These are phyloP conservation scores for Australoheros scitulus DNA, from an alignment of 2,113 vertebrate genomes.

Conservation along the genomic window DNA sequence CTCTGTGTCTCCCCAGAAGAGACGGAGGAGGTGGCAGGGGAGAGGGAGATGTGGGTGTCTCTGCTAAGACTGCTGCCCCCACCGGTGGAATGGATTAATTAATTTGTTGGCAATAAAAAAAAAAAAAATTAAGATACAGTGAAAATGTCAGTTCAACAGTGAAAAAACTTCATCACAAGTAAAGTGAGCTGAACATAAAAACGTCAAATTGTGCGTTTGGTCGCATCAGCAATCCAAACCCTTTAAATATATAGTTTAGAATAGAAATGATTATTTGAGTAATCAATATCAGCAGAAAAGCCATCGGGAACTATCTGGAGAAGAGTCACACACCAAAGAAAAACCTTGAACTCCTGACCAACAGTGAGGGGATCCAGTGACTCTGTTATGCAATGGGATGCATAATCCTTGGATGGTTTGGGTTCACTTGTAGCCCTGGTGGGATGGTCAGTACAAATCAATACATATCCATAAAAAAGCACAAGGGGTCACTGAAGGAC, in stretches of 20 bases:
- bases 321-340: not conserved
- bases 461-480: not conserved
- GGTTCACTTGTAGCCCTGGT: not conserved
- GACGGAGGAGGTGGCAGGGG: not conserved
- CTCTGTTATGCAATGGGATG: not conserved
- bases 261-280: not conserved
- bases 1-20: accelerated
- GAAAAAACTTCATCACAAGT: not conserved
- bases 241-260: not conserved
- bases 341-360: not conserved
- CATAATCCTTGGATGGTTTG: not conserved
- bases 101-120: not conserved
- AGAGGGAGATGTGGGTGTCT: not conserved
- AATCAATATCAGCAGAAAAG: not conserved
- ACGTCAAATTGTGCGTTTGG: not conserved
- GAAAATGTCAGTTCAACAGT: not conserved
- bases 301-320: not conserved
- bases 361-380: not conserved
- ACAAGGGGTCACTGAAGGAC: not conserved
- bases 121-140: not conserved
- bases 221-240: not conserved
- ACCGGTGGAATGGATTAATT: not conserved
- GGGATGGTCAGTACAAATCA: not conserved
- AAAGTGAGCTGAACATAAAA: not conserved
- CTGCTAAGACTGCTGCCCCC: not conserved